Percentiles rank a stretch among this genome's conserved stretches.
Conservation (phyloP, 2,888 invertebrate species). For the Rotaria socialis region DNA sequence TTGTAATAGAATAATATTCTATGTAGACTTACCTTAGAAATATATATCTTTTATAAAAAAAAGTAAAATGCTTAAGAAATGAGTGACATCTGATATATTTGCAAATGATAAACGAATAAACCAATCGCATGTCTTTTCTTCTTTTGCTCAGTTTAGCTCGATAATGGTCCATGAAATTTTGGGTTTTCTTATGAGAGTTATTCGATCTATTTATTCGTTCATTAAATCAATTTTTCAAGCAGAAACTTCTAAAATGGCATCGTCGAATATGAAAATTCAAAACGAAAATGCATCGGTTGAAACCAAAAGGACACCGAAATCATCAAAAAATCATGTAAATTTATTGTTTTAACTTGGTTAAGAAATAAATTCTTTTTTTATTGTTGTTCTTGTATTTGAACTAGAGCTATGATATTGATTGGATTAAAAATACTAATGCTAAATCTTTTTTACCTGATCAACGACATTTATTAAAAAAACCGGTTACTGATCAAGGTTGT, state of each 20-base stretch:
- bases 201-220: not conserved
- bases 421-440: not conserved
- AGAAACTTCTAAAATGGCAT: not conserved
- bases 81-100: not conserved
- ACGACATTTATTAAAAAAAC: not conserved
- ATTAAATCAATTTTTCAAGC: not conserved
- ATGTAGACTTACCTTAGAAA: too few relatives aligned
- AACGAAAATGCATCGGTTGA: not conserved
- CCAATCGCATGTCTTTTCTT: not conserved
- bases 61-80: not conserved
- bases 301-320: not conserved
- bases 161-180: not conserved
- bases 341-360: not conserved
- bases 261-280: not conserved
- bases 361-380: not conserved
- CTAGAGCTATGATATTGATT: constrained; percentile 1
- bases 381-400: not conserved
- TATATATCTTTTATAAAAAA: too few relatives aligned
- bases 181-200: not conserved
- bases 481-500: not conserved
- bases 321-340: not conserved
- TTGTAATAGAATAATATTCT: too few relatives aligned
- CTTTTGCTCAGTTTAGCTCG: not conserved
- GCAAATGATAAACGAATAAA: not conserved
- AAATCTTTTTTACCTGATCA: not conserved